Base-by-base conservation (phyloP, 2,113 vertebrate genomes). In the Mystacornis crossleyi region DNA sequence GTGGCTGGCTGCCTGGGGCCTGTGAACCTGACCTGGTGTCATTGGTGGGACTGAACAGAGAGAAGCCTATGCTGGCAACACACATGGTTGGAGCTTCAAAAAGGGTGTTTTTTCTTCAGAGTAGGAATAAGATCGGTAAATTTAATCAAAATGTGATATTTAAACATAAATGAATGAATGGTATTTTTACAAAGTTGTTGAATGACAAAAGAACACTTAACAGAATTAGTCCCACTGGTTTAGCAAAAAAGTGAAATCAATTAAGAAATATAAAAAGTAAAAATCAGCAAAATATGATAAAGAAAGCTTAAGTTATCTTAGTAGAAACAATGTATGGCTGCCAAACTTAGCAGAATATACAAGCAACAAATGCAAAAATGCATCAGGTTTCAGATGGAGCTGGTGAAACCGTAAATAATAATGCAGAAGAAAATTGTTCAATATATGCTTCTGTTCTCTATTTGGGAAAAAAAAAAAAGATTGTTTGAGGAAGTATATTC, bases 51-150 rank as follows among this genome's bases (percentile, higher is more conserved):
- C 2, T 31, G 36, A 62, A 61, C 10, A 45, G 53, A 62, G 31
- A 48, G 25, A 61, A 88, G 34, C 21, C 12, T 47, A 40, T 38
- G 21, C 23, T 24, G 21, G 28, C 24, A 85, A 51, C 29, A 42
- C 14, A 25, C 6, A 47, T 0, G 0, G 15, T 29, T 1, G 3
- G 14, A 70, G 25, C 18, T 85, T 81, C 47, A 50, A 34, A 85
- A 79, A 45, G 26, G 20, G 15, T 47, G 20, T 67, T 38, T 73
- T 43, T 75, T 64, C 53, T 75, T 72, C 66, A 36, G 48, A n/a
- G 31, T 3, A 77, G n/a, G 40, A 70, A 28, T 55, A 62, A 33
- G 8, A 33, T 17, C 2, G 50, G 14, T 9, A 66, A 58, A 81
- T 62, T 42, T 50, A 79, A 66, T 29, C 8, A 74, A 62, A n/a